Conservation (phyloP, 2,797 vertebrate genomes). For the Fistularia tabacaria region DNA sequence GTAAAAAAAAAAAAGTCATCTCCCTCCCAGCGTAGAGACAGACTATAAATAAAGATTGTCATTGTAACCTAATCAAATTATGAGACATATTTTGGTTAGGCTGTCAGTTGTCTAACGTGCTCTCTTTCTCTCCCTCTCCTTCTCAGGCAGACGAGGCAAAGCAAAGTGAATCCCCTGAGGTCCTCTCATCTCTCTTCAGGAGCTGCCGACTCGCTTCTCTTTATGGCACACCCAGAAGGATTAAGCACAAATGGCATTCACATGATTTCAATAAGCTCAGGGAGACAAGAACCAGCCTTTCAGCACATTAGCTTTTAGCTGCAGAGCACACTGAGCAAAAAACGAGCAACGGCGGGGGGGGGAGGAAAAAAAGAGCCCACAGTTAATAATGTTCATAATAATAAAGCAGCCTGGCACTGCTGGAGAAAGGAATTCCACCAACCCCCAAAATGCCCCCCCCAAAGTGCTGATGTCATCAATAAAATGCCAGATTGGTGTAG, state of each 20-base stretch:
- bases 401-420: constrained; percentile 57
- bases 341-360: constrained; percentile 41
- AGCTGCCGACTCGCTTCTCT: constrained; percentile 75
- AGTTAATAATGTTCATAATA: constrained; percentile 69
- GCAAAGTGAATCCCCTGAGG: constrained; percentile 71
- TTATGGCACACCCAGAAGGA: constrained; percentile 73
- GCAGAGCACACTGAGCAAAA: constrained; percentile 75
- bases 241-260: constrained; percentile 80
- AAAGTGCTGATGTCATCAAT: constrained; percentile 67
- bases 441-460: constrained; percentile 42
- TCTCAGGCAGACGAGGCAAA: constrained; percentile 57
- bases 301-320: constrained; percentile 75
- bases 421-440: constrained; percentile 67
- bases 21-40: constrained; percentile 56
- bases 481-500: constrained; percentile 51
- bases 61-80: constrained; percentile 81
- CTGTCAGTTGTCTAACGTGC: constrained; percentile 72
- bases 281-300: constrained; percentile 75
- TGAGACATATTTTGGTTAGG: constrained; percentile 71
- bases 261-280: constrained; percentile 77
- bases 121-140: constrained; percentile 33
- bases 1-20: constrained; percentile 34
- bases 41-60: constrained; percentile 81
- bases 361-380: constrained; percentile 40
- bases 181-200: constrained; percentile 76